phyloP scores from a whole-genome alignment of 2,797 vertebrate genomes.

The Melopsittacus undulatus region DNA sequence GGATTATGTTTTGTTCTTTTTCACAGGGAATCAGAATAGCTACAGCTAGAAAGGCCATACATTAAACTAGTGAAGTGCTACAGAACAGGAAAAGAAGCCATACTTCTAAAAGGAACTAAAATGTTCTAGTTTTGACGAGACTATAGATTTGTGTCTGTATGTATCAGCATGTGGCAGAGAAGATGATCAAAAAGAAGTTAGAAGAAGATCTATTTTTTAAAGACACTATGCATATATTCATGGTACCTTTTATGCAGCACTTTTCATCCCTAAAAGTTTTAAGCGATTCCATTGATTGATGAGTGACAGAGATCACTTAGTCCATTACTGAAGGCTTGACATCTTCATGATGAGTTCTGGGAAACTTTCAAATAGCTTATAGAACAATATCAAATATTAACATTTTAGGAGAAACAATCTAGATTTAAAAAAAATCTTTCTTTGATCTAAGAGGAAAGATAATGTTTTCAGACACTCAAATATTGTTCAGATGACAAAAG shows the following conservation, averaged over 20 bases:
- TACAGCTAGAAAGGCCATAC: background rate
- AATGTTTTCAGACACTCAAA: background rate
- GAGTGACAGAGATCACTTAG: background rate
- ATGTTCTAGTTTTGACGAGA: background rate
- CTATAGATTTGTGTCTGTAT: background rate
- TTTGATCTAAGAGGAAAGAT: background rate
- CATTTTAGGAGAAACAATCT: background rate
- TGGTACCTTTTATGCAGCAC: background rate
- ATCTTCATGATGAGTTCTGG: background rate
- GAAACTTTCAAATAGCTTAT: background rate
- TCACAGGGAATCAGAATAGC: background rate
- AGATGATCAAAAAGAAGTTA: background rate
- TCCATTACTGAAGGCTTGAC: background rate
- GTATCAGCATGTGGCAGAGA: background rate
- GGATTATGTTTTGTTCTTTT: slow-evolving; percentile 18
- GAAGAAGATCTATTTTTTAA: background rate
- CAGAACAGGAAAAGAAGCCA: background rate
- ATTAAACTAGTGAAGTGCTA: background rate
- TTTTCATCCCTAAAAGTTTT: background rate
- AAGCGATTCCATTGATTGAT: background rate
- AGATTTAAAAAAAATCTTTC: background rate
- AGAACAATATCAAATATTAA: background rate
- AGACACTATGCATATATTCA: background rate
- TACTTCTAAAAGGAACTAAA: slow-evolving; percentile 9
- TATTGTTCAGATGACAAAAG: background rate